Percentiles rank a stretch among this genome's conserved stretches.
Evolutionary conservation across 2,113 vertebrate species (phyloP).

Genomic region (Lathamus discolor): DNA sequence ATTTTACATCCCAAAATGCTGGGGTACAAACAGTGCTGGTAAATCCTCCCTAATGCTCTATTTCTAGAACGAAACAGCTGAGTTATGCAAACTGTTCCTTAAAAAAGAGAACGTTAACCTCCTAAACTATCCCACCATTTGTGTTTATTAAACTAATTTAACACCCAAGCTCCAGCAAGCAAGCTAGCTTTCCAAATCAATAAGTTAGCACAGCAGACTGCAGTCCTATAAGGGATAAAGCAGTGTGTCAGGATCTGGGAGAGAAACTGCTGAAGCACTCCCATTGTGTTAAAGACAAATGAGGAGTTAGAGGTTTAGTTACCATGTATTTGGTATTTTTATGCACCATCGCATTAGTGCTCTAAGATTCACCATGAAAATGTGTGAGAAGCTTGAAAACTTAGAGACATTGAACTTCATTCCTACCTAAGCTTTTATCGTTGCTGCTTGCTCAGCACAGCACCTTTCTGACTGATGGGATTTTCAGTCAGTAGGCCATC

Average conservation of each 20-base stretch:
- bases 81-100: background rate
- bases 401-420: background rate
- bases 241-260: background rate
- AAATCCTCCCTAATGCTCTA: background rate
- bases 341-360: background rate
- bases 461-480: background rate
- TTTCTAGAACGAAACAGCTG: background rate
- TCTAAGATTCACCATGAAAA: background rate
- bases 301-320: background rate
- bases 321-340: background rate
- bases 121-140: background rate
- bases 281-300: background rate
- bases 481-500: background rate
- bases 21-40: background rate
- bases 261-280: constrained; percentile 26
- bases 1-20: background rate
- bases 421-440: background rate
- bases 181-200: constrained; percentile 23
- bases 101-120: background rate
- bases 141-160: constrained; percentile 54
- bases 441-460: constrained; percentile 1
- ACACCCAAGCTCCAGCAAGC: background rate
- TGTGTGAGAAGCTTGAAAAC: background rate
- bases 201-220: background rate
- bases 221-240: background rate